Base-by-base conservation (phyloP, 2,113 vertebrate genomes). In the Hyperopisus bebe region DNA sequence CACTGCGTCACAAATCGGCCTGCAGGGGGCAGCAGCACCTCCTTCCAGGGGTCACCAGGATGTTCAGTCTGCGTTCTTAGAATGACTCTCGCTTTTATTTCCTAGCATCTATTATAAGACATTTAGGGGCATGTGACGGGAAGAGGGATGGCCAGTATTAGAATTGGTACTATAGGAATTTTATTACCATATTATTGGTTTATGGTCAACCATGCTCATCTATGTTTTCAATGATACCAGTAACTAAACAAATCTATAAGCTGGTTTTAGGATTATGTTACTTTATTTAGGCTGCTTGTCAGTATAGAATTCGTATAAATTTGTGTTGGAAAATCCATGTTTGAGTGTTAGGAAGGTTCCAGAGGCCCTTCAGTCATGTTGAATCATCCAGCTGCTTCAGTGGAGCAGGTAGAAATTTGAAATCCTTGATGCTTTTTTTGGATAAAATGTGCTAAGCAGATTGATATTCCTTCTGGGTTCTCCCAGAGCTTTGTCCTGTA, bases 21-120 rank as follows among this genome's bases (percentile, higher is more conserved):
- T 66, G 87, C 87, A 88, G 55, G 55, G 35, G 74, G 74, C 31
- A 80, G 74, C 74, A 80, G 74, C 74, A 80, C 13, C 35, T 80
- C 5, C 74, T 19, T 80, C 35, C 5, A 8, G 35, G 31, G 35
- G 13, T 80, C 74, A 19, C 35, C 35, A 27, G 15, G 74, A 42
- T 19, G 74, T 15, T 80, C 74, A 80, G 70, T 39, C 35, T 77
- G 70, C 15, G 3, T 66, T 66, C n/a, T 77, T 77, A 77, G 70
- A 77, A 77, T 77, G 35, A 39, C 35, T 80, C 74, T 39, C 17
- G 8, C 35, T 2, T 80, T 42, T 7, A 5, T 35, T 74, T 31
- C 66, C 27, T 74, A 74, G 1, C 31, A 74, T 11, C 70, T 17
- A 35, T 77, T 77, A 39, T 39, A 39, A 77, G 70, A 77, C 27